Percentiles rank a stretch among this genome's conserved stretches.
phyloP scores from a whole-genome alignment of 2,797 vertebrate genomes.

The Craterocephalus amniculus region DNA sequence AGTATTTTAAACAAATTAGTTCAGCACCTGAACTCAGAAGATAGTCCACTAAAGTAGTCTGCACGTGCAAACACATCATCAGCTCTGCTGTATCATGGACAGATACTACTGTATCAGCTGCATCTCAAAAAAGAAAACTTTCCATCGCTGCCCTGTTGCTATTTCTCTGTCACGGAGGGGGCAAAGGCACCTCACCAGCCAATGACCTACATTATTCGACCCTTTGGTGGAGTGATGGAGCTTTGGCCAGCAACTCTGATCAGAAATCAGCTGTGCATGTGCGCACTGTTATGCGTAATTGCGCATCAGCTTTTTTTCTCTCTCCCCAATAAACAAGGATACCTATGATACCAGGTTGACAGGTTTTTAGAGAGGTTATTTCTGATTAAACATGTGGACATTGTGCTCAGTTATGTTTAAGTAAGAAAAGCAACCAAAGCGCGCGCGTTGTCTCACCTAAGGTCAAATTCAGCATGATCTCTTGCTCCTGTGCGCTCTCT shows the following conservation, averaged over 20 bases:
- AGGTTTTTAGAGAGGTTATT: not conserved
- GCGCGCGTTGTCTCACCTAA: slow-evolving; percentile 78
- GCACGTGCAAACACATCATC: slow-evolving; percentile 34
- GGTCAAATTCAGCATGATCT: slow-evolving; percentile 90
- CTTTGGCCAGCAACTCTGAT: not conserved
- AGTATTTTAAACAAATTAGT: slow-evolving; percentile 26
- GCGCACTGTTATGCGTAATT: slow-evolving; percentile 40
- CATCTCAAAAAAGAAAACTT: slow-evolving; percentile 46
- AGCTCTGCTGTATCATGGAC: slow-evolving; percentile 13
- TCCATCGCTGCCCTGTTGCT: slow-evolving; percentile 42
- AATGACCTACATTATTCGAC: slow-evolving; percentile 3
- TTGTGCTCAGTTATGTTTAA: not conserved
- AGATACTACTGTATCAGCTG: slow-evolving; percentile 7
- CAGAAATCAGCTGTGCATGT: not conserved
- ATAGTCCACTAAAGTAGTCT: slow-evolving; percentile 42
- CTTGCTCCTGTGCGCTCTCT: slow-evolving; percentile 83
- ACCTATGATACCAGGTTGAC: not conserved
- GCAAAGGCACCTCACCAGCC: not conserved
- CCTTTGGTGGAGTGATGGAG: not conserved
- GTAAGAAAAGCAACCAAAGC: not conserved
- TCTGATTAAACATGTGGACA: not conserved
- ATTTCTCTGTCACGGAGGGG: slow-evolving; percentile 17
- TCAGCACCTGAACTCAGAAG: slow-evolving; percentile 17
- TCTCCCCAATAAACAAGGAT: not conserved
- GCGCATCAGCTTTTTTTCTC: slow-evolving; percentile 9